Evolutionary conservation across 2,797 vertebrate species (phyloP).

Genomic region (Enteromius paludinosus): DNA sequence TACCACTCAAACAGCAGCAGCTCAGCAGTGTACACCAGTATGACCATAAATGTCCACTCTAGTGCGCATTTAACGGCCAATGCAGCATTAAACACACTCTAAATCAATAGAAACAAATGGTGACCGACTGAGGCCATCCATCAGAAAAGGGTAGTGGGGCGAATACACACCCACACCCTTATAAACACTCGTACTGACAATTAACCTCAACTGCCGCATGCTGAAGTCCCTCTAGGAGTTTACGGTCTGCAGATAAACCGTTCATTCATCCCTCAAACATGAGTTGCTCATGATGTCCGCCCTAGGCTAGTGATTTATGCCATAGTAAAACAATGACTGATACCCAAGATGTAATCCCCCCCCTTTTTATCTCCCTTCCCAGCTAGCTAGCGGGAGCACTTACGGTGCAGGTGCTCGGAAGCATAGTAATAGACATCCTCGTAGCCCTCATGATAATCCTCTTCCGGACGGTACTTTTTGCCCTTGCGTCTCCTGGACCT

Average conservation of each 20-base stretch:
- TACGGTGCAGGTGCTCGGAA: conserved; percentile 92
- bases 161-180: conserved; percentile 18
- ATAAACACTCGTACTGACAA: conserved; percentile 31
- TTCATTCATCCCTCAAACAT: conserved; percentile 2
- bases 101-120: conserved; percentile 48
- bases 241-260: conserved; percentile 63
- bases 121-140: conserved; percentile 34
- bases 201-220: not conserved
- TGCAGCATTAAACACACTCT: conserved; percentile 27
- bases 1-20: conserved; percentile 15
- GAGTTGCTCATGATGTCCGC: conserved; percentile 19
- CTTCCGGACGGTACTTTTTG: conserved; percentile 95
- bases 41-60: conserved; percentile 16
- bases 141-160: conserved; percentile 13
- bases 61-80: conserved; percentile 29
- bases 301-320: conserved; percentile 45
- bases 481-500: conserved; percentile 90
- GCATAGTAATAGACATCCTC: conserved; percentile 98
- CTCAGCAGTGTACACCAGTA: conserved; percentile 1
- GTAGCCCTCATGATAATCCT: conserved; percentile 98
- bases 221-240: conserved; percentile 42
- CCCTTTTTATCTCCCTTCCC: conserved; percentile 29
- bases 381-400: conserved; percentile 62
- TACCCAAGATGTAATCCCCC: not conserved
- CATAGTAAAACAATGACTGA: conserved; percentile 48